These are phyloP conservation scores for Cebidichthys violaceus DNA, from an alignment of 2,113 vertebrate genomes.

Conservation along the genomic window DNA sequence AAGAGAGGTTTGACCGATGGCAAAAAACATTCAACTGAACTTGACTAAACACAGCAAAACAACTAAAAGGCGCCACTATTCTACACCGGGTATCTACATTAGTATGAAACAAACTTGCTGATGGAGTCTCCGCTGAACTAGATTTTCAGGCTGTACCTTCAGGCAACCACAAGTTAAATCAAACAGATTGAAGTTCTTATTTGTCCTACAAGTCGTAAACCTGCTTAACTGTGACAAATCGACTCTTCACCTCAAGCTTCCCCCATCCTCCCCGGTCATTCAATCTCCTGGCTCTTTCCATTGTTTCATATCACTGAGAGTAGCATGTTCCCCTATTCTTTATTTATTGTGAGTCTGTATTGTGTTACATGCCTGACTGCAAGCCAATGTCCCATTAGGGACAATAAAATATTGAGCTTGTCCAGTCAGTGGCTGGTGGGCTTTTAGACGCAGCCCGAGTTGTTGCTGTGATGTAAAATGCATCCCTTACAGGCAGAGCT, in stretches of 20 bases:
- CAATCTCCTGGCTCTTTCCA: constrained; percentile 15
- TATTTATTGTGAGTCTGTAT: constrained; percentile 65
- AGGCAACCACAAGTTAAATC: constrained; percentile 42
- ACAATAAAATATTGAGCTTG: constrained; percentile 67
- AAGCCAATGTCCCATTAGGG: constrained; percentile 72
- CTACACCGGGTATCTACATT: constrained; percentile 7
- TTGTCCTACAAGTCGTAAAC: constrained; percentile 55
- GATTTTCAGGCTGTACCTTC: constrained; percentile 37
- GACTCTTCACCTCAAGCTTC: constrained; percentile 50
- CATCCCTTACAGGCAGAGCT: constrained; percentile 52
- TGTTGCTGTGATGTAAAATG: constrained; percentile 46
- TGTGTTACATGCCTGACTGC: constrained; percentile 65
- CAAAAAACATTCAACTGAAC: constrained; percentile 37
- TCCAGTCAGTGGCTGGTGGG: constrained; percentile 50
- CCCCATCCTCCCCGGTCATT: constrained; percentile 32
- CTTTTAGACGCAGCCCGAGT: constrained; percentile 51
- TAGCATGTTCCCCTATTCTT: constrained; percentile 47
- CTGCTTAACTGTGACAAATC: constrained; percentile 57
- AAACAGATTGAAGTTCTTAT: constrained; percentile 54
- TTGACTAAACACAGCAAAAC: constrained; percentile 49
- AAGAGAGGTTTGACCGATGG: constrained; percentile 28
- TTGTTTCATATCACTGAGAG: constrained; percentile 45
- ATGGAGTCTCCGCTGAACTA: constrained; percentile 13
- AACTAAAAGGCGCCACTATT: constrained; percentile 1
- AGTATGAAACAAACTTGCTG: constrained; percentile 27